Percentiles rank a stretch among this genome's conserved stretches.
phyloP scores from a whole-genome alignment of 2,888 invertebrate species.

The Apotomis capreana region DNA sequence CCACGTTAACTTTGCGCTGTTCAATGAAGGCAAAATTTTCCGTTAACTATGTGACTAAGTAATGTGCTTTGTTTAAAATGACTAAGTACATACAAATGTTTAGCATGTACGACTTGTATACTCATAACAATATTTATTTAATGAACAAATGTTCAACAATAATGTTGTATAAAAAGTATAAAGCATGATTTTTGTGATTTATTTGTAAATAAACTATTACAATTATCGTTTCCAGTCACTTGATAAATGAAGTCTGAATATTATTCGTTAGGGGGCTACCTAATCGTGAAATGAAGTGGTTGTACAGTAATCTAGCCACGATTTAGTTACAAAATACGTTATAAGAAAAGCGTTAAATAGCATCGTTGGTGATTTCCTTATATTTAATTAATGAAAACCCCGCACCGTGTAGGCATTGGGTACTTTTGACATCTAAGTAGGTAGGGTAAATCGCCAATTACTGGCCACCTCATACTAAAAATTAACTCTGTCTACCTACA shows the following conservation, averaged over 20 bases:
- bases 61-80: constrained; percentile 76
- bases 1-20: constrained; percentile 71
- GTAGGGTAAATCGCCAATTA: no score
- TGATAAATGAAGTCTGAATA: constrained; percentile 53
- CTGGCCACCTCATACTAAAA: no score
- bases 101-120: constrained; percentile 61
- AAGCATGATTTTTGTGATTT: constrained; percentile 61
- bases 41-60: constrained; percentile 70
- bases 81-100: constrained; percentile 60
- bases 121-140: constrained; percentile 58
- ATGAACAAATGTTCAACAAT: constrained; percentile 66
- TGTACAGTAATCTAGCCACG: constrained; percentile 23
- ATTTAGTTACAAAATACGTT: constrained; percentile 25
- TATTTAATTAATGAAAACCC: constrained; percentile 27
- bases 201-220: constrained; percentile 52
- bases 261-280: constrained; percentile 45
- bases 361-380: constrained; percentile 36
- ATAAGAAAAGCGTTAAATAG: constrained; percentile 31
- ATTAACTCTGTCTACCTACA: no score
- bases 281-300: constrained; percentile 17
- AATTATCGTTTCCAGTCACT: constrained; percentile 56
- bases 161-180: constrained; percentile 73
- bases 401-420: constrained; percentile 25
- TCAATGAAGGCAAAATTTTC: constrained; percentile 72
- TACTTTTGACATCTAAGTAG: constrained; percentile 12